Base-by-base conservation (phyloP, 2,888 invertebrate genomes). In the Sarcophaga caerulescens region DNA sequence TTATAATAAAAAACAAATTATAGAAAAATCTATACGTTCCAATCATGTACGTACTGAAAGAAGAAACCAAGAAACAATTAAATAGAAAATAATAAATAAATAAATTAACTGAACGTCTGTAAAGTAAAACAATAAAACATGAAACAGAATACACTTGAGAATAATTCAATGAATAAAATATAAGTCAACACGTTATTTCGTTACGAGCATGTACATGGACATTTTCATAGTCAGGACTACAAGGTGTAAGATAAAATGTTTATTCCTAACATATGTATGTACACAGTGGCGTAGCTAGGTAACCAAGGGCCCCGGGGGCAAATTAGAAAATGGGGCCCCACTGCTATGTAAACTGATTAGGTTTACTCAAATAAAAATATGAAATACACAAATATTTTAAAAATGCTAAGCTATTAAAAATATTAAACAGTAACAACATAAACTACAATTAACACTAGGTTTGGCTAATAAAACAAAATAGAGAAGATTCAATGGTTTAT, bases 101-200 rank as follows among this genome's bases (percentile, higher is more conserved):
- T 19, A 59, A 77, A 68, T 60, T 60, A 77, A 68, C 25, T 65
- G 35, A 66, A 66, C 44, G 21, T 68, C 17, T 45, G 35, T n/a
- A n/a, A 45, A n/a, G 75, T 63, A 12, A 44, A 57, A 45, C 17
- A 76, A 44, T 11, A 44, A 60, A 45, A 45, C 59, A 44, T 59
- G 6, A 14, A 10, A 35, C 60, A 57, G 69, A 65, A 45, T 70
- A 35, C 78, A 25, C 68, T 60, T 65, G 23, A 63, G 66, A 25
- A 35, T 59, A 79, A 59, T 79, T 75, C 70, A 84, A 35, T 35
- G 35, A 84, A 84, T 84, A 84, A 75, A 79, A 84, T 79, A 79
- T 84, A 75, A 79, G 74, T 84, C 84, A 79, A 79, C 84, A 84
- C 70, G 70, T 79, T 65, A 66, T 65, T 79, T 75, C 47, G 75